Evolutionary conservation across 2,113 vertebrate species (phyloP).

Genomic region (Eidolon helvum): DNA sequence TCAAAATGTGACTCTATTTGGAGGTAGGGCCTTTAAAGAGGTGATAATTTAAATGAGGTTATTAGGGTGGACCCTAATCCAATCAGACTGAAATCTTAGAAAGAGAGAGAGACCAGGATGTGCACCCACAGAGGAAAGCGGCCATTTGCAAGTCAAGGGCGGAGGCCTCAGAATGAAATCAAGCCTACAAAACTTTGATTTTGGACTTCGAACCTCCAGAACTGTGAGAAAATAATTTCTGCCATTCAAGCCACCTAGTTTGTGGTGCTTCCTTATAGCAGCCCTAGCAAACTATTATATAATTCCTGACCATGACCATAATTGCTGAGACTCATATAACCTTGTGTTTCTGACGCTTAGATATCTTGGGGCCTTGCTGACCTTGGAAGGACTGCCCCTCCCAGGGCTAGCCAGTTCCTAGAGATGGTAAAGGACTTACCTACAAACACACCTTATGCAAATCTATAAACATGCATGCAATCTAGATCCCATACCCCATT

Average conservation of each 20-base stretch:
- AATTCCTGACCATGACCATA: background rate
- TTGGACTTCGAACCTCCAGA: background rate
- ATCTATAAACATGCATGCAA: no score
- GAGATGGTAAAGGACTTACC: background rate
- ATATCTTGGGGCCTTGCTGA: background rate
- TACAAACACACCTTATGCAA: background rate
- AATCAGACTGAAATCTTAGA: background rate
- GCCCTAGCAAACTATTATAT: background rate
- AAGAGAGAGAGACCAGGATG: background rate
- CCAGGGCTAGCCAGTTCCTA: background rate
- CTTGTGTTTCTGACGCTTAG: background rate
- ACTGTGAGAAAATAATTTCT: background rate
- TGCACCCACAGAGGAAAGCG: accelerated
- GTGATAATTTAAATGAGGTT: background rate
- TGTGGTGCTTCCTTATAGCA: background rate
- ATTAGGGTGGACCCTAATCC: background rate
- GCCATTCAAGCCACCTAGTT: background rate
- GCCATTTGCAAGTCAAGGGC: background rate
- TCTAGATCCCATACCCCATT: background rate
- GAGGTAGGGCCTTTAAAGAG: background rate
- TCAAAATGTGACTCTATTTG: background rate
- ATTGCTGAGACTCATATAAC: background rate
- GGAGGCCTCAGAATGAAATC: background rate
- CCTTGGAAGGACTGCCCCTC: background rate
- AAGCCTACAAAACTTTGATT: background rate